Evolutionary conservation across 2,113 vertebrate species (phyloP).

Genomic region (Siphamia tubifer): DNA sequence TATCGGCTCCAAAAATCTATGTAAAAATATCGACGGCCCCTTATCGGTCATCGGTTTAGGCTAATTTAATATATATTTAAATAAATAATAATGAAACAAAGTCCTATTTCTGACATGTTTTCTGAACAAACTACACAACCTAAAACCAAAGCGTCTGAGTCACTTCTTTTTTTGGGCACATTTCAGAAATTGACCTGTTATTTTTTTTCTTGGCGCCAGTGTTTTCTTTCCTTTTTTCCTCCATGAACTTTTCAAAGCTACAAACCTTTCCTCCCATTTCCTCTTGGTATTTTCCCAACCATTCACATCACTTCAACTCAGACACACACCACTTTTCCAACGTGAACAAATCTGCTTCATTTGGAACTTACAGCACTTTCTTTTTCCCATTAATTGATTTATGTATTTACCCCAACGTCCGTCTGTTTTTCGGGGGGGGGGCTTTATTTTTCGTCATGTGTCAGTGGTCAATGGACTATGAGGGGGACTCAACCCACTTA

Average conservation of each 20-base stretch:
- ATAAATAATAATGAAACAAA: too few species aligned
- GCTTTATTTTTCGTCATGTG: not conserved
- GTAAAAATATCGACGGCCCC: too few species aligned
- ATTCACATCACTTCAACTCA: conserved; percentile 37
- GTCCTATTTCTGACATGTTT: too few species aligned
- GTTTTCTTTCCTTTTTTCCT: not conserved
- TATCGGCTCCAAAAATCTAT: too few species aligned
- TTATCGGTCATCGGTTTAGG: too few species aligned
- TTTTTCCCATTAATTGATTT: not conserved
- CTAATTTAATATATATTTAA: too few species aligned
- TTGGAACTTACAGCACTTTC: conserved; percentile 19
- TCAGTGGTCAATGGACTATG: conserved; percentile 28
- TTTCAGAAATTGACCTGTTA: too few species aligned
- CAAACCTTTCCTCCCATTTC: conserved; percentile 10
- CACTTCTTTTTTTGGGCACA: too few species aligned
- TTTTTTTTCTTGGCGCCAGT: too few species aligned
- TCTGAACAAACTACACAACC: too few species aligned
- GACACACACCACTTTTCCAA: conserved; percentile 31
- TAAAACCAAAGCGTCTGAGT: too few species aligned
- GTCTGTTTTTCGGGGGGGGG: too few species aligned
- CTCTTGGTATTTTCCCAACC: conserved; percentile 23
- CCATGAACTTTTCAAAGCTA: conserved; percentile 15
- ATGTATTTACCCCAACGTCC: not conserved
- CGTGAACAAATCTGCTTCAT: conserved; percentile 5
- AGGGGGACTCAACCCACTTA: conserved; percentile 21